phyloP scores from a whole-genome alignment of 2,797 vertebrate genomes.

The Chromobotia macracanthus region DNA sequence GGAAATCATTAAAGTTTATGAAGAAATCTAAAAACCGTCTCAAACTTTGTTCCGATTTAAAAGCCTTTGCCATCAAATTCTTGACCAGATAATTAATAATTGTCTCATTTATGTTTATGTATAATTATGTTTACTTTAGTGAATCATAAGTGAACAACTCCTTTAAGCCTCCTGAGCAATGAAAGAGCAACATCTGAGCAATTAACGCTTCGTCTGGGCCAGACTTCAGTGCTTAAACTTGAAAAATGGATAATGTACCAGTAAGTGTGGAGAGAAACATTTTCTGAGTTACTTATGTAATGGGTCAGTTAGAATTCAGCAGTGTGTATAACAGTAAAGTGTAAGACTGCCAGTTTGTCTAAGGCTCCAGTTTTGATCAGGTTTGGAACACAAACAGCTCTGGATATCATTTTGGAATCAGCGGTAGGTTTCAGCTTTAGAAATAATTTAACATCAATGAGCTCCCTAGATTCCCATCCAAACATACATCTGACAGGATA shows the following conservation, averaged over 20 bases:
- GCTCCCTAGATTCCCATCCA: slow-evolving; percentile 26
- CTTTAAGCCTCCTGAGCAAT: not conserved
- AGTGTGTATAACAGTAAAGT: not conserved
- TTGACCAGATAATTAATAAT: too few relatives aligned
- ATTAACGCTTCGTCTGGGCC: not conserved
- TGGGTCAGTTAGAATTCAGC: not conserved
- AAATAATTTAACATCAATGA: slow-evolving; percentile 23
- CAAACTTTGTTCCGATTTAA: too few relatives aligned
- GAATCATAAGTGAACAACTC: not conserved
- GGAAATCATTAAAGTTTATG: not conserved
- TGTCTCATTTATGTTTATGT: not conserved
- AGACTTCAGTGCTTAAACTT: not conserved
- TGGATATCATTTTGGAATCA: slow-evolving; percentile 18
- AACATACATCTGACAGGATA: slow-evolving; percentile 24
- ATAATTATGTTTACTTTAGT: not conserved
- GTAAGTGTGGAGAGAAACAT: not conserved
- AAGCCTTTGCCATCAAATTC: too few relatives aligned
- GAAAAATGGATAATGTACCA: not conserved
- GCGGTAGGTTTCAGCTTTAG: not conserved
- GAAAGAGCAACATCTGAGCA: not conserved
- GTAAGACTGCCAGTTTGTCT: not conserved
- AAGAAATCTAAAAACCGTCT: too few relatives aligned
- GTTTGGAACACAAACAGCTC: not conserved
- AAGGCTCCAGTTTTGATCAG: not conserved
- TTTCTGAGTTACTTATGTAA: not conserved